Evolutionary conservation across 30 jellyfish, hydroid and myxozoan genomes (phyloP).

Genomic region (Hydractinia symbiolongicarpus): DNA sequence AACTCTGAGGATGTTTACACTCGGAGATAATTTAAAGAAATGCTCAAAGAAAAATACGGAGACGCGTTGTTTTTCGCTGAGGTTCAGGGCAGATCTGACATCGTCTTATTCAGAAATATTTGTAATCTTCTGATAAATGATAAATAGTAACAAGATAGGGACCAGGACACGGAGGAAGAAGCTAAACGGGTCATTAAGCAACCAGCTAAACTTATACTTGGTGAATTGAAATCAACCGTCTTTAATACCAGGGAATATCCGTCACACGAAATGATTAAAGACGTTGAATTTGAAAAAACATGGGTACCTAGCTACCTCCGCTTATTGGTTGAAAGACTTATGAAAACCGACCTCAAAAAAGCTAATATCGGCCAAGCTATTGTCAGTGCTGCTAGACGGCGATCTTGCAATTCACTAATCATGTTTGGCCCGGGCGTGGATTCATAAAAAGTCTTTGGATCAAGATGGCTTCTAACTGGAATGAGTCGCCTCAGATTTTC

Average conservation of each 20-base stretch:
- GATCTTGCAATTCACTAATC: conserved; percentile 3
- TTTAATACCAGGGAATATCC: neutral
- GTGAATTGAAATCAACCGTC: conserved; percentile 15
- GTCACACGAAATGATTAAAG: conserved; percentile 12
- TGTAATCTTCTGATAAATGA: conserved; percentile 3
- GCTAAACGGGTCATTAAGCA: conserved; percentile 16
- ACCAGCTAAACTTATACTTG: conserved; percentile 24
- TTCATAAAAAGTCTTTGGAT: conserved; percentile 11
- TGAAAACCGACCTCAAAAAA: conserved; percentile 5
- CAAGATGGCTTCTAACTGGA: conserved; percentile 20
- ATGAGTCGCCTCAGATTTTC: conserved; percentile 15
- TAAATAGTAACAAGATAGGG: conserved; percentile 9
- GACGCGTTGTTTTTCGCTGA: conserved; percentile 16
- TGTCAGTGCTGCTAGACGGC: conserved; percentile 20
- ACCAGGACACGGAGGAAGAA: conserved; percentile 20
- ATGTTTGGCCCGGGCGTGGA: conserved; percentile 15
- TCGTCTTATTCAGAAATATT: neutral
- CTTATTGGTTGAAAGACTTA: neutral
- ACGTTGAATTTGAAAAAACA: conserved; percentile 5
- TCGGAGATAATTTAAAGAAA: conserved; percentile 9
- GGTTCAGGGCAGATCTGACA: neutral
- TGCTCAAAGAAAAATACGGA: conserved; percentile 10
- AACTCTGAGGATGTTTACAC: conserved; percentile 14
- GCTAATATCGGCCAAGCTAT: conserved; percentile 21
- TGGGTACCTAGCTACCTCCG: conserved; percentile 16